Conservation (phyloP, 2,888 invertebrate species). For the Agapostemon virescens region DNA sequence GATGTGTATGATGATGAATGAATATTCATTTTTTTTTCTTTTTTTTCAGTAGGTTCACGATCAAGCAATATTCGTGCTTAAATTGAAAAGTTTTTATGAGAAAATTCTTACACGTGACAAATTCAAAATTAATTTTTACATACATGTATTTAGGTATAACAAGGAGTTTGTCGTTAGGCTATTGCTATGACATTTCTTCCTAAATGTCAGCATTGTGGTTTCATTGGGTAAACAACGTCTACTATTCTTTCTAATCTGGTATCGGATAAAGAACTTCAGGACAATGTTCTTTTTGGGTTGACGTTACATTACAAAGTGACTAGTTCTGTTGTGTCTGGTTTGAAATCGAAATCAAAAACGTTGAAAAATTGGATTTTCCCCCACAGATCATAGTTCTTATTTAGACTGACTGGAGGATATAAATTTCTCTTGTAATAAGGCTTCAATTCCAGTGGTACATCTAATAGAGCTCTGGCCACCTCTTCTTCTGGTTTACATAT, state of each 20-base stretch:
- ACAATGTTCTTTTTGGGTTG: neutral
- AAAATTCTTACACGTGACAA: slow-evolving; percentile 34
- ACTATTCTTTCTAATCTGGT: neutral
- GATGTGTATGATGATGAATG: slow-evolving; percentile 16
- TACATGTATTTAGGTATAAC: slow-evolving; percentile 11
- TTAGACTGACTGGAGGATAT: too few species aligned
- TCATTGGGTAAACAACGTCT: slow-evolving; percentile 6
- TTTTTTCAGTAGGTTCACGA: slow-evolving; percentile 12
- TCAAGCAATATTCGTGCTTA: slow-evolving; percentile 42
- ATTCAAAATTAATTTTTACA: slow-evolving; percentile 45
- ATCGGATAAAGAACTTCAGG: neutral
- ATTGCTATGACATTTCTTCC: slow-evolving; percentile 9
- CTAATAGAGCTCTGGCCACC: too few species aligned
- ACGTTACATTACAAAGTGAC: slow-evolving; percentile 30
- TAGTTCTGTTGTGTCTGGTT: too few species aligned
- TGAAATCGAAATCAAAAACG: too few species aligned
- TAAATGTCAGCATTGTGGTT: slow-evolving; percentile 2
- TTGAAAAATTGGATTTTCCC: too few species aligned
- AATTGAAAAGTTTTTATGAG: slow-evolving; percentile 44
- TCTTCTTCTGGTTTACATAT: too few species aligned
- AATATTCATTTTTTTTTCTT: slow-evolving; percentile 22
- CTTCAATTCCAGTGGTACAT: too few species aligned
- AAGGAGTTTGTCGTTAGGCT: slow-evolving; percentile 15
- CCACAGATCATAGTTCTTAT: too few species aligned
- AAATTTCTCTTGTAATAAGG: too few species aligned